A percentile compares a stretch with the other conserved stretches of the same genome.
Conservation (phyloP, 2,888 invertebrate genomes). For the Clanis bilineata region DNA sequence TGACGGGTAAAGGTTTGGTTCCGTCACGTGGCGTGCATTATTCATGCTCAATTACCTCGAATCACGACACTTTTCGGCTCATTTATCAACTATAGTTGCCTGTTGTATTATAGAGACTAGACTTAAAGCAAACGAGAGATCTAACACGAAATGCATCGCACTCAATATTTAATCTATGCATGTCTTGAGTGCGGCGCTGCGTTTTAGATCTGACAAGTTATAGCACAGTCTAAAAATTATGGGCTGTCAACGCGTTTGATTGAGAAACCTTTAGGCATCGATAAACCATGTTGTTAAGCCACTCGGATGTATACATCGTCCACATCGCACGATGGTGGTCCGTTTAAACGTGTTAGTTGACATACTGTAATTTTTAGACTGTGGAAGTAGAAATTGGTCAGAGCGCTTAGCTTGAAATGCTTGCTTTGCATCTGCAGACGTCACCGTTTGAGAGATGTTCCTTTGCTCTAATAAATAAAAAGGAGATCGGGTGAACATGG, state of each 20-base stretch:
- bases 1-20: slow-evolving; percentile 61
- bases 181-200: background rate
- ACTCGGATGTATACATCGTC: background rate
- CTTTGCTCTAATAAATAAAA: background rate
- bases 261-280: too few species aligned
- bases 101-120: background rate
- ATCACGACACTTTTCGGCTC: slow-evolving; percentile 47
- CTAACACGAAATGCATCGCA: background rate
- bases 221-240: background rate
- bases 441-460: background rate
- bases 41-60: slow-evolving; percentile 63
- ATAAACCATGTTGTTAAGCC: background rate
- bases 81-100: slow-evolving; percentile 4
- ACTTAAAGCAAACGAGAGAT: too few species aligned
- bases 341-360: slow-evolving; percentile 23
- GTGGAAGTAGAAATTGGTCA: background rate
- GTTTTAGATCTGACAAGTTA: background rate
- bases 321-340: background rate
- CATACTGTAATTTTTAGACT: background rate
- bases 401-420: background rate
- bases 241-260: background rate
- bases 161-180: background rate
- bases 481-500: background rate
- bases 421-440: background rate
- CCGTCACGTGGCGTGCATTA: slow-evolving; percentile 59